Evolutionary conservation across 2,113 vertebrate species (phyloP), one percentile per base, ranked within the genome.

Genomic region (Polyodon spathula): DNA sequence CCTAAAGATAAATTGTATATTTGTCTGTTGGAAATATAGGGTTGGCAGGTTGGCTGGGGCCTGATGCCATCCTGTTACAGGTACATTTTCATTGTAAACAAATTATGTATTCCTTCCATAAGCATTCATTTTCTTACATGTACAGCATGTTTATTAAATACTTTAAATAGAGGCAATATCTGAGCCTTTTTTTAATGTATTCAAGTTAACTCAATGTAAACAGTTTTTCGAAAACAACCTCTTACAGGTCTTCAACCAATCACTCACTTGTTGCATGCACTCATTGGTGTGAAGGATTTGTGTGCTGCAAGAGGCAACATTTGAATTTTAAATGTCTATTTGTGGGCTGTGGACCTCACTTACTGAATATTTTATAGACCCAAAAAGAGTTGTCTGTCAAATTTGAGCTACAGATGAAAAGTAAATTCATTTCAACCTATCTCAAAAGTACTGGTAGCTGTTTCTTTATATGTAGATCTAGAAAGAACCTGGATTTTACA

Each of bases 251-350:
- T 59, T 37, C 52, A 54, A 58, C 66, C 74, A 72, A 72, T 70
- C 71, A 78, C 59, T 62, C 55, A 75, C 58, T 63, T 76, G 69
- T 69, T 69, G 56, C 57, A 12, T 62, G 37, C 68, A 42, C 27
- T 37, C 17, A 72, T 70, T 68, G 65, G 72, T 65, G 64, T 76
- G 69, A 75, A 56, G 76, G 71, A 73, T 78, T 63, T 66, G 17
- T 39, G 3, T 37, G 68, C 62, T 68, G 68, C 54, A 68, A 70
- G 71, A 63, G 73, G 63, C 59, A 53, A 16, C 27, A 79, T 80
- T 76, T 78, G 72, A 79, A 74, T 74, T 78, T 65, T 63, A 74
- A 70, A 68, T 73, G 64, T 53, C 40, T 63, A 44, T 62, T 63
- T 69, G 42, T 70, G 68, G 69, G 66, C 43, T 68, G 15, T 64